phyloP scores from a whole-genome alignment of 2,797 vertebrate genomes.

The Miichthys miiuy region DNA sequence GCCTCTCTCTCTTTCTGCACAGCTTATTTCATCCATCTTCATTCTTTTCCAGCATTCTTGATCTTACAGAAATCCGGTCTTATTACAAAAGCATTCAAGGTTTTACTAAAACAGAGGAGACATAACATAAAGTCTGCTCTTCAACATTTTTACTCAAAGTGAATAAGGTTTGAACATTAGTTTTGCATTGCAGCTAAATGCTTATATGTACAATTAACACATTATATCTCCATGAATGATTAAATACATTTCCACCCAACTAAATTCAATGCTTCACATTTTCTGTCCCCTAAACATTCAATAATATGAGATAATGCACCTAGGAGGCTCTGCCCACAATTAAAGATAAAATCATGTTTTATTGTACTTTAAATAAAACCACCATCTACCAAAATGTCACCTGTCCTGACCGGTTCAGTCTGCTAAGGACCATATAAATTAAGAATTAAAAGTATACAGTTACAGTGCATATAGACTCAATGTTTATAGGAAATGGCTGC shows the following conservation, averaged over 20 bases:
- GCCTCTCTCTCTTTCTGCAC: neutral
- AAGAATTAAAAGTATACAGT: neutral
- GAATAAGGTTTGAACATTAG: neutral
- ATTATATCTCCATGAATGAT: neutral
- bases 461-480: too few species aligned
- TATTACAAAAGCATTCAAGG: neutral
- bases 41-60: neutral
- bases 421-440: neutral
- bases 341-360: neutral
- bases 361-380: neutral
- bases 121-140: neutral
- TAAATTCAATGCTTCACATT: neutral
- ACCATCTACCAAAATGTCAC: neutral
- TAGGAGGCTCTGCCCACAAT: neutral
- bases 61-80: neutral
- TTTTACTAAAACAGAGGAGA: neutral
- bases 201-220: neutral
- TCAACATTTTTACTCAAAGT: neutral
- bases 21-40: neutral
- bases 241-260: neutral
- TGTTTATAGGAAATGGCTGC: too few species aligned
- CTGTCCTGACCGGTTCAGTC: neutral
- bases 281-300: neutral
- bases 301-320: neutral
- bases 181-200: neutral